Base-by-base conservation (phyloP, 2,888 invertebrate species). In the Nephrocerus scutellatus region DNA sequence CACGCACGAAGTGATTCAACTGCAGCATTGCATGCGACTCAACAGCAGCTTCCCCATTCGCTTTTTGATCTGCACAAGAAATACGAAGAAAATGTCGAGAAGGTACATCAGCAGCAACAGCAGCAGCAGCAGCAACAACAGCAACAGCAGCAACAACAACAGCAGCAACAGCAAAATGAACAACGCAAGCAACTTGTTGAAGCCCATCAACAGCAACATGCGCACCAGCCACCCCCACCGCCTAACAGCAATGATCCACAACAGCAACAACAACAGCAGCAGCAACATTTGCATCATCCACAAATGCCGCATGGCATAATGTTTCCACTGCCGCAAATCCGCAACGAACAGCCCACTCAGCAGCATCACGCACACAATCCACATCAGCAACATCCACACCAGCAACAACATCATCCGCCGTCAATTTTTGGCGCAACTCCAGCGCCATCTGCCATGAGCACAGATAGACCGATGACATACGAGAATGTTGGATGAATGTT, bases 231-330 rank as follows among this genome's bases (percentile, higher is more conserved):
- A 26, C 62, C 63, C 32, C 62, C 62, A 16, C 54, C 58, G 15
- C 55, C 62, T 23, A 61, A 60, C 12, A 64, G 65, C 34, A 62
- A 60, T 38, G 65, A 64, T 39, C 49, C 65, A 36, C 64, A 64
- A 41, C 64, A 64, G 44, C 55, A 65, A 20, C 63, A 65, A 49
- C 63, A 65, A 63, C 53, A 62, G 10, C 63, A 65, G 19, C 43
- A 64, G 34, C 63, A 60, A 39, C 64, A 64, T 39, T 49, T 64
- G 36, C 64, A 64, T 42, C 64, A 64, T 44, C 55, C 63, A 20
- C 63, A 65, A 49, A 63, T 64, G 64, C 53, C 63, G 10, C 63
- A 65, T 39, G 62, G 65, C 35, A 64, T 64, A 7, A 63, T 64
- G 62, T 64, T 64, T 40, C 63, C 63, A 12, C 48, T 65, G 39